phyloP scores from a whole-genome alignment of 1,140 invertebrate species.

The Leptestheria dahalacensis region DNA sequence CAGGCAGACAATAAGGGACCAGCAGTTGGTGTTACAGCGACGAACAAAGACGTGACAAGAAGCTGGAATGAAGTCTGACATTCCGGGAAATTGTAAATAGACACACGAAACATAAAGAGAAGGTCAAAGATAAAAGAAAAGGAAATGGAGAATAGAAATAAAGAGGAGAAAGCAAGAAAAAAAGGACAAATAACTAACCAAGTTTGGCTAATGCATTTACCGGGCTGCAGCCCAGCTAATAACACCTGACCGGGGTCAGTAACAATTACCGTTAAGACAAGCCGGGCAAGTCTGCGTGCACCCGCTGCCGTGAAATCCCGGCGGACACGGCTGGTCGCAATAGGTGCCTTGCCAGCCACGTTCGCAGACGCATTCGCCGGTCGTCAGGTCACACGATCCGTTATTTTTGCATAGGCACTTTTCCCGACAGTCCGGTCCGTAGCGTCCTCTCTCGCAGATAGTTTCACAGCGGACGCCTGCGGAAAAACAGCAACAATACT shows the following conservation, averaged over 20 bases:
- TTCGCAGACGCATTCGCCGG: constrained; percentile 65
- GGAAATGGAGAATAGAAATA: background rate
- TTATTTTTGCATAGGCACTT: constrained; percentile 68
- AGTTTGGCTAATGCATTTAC: no score
- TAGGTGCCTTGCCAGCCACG: constrained; percentile 64
- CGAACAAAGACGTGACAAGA: no score
- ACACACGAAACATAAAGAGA: no score
- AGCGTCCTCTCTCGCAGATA: constrained; percentile 57
- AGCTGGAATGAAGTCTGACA: no score
- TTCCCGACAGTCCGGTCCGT: constrained; percentile 57
- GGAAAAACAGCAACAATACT: constrained; percentile 19
- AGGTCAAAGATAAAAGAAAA: constrained; percentile 7
- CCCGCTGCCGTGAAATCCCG: constrained; percentile 58
- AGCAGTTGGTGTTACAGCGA: no score
- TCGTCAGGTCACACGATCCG: constrained; percentile 66
- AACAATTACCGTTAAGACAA: constrained; percentile 41
- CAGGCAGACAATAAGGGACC: no score
- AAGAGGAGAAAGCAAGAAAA: background rate
- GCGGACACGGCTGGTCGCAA: constrained; percentile 54
- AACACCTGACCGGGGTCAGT: no score
- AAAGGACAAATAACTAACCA: no score
- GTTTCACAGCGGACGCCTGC: constrained; percentile 67
- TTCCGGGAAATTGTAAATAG: no score
- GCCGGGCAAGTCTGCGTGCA: constrained; percentile 65
- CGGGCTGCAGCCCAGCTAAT: no score